Evolutionary conservation across 1,140 invertebrate species (phyloP).

Genomic region (Thaumatotibia leucotreta): DNA sequence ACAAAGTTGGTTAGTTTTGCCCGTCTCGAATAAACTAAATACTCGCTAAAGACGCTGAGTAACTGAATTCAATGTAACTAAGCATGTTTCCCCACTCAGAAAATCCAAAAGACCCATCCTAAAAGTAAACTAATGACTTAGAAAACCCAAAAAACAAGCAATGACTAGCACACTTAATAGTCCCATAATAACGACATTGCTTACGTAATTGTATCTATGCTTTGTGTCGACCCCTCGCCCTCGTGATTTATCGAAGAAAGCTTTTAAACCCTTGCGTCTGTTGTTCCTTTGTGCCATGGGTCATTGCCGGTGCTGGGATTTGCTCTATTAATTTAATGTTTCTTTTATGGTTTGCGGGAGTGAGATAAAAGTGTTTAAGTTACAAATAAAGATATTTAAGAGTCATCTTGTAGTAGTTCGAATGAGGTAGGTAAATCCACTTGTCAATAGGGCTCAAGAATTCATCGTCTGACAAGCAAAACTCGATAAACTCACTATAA

Average conservation of each 20-base stretch:
- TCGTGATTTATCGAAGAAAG: conserved; percentile 66
- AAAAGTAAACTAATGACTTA: neutral
- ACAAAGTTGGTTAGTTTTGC: too few relatives aligned
- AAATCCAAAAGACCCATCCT: too few relatives aligned
- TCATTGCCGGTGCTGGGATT: conserved; percentile 41
- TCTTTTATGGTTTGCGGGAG: conserved; percentile 6
- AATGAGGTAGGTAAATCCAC: too few relatives aligned
- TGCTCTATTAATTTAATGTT: conserved; percentile 41
- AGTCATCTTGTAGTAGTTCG: too few relatives aligned
- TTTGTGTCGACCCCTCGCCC: conserved; percentile 36
- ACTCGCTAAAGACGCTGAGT: too few relatives aligned
- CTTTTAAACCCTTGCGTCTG: conserved; percentile 62
- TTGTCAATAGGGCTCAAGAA: too few relatives aligned
- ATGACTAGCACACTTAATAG: conserved; percentile 45
- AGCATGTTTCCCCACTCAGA: too few relatives aligned
- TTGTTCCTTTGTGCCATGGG: conserved; percentile 34
- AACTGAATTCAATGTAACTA: too few relatives aligned
- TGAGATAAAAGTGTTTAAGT: neutral
- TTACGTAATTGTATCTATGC: conserved; percentile 56
- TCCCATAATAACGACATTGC: conserved; percentile 48
- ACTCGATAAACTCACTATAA: too few relatives aligned
- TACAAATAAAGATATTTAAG: too few relatives aligned
- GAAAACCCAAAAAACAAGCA: conserved; percentile 9
- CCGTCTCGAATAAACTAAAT: too few relatives aligned
- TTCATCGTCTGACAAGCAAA: too few relatives aligned